Conservation (phyloP, 2,113 vertebrate species). For the Actenoides lindsayi region DNA sequence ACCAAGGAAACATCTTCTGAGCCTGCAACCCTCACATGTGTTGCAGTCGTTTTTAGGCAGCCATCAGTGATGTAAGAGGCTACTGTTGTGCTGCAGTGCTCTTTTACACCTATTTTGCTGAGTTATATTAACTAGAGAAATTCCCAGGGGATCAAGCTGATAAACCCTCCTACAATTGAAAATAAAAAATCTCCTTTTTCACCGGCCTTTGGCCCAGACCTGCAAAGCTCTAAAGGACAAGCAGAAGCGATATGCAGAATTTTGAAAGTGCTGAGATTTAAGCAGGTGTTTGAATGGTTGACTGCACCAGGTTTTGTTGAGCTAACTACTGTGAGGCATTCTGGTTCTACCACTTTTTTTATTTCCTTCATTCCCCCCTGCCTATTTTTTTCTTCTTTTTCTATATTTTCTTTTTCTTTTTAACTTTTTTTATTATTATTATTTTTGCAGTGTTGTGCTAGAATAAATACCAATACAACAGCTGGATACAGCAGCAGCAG, state of each 20-base stretch:
- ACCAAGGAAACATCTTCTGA: rapidly evolving
- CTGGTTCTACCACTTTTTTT: background rate
- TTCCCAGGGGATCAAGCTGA: background rate
- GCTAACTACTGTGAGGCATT: background rate
- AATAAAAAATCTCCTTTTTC: background rate
- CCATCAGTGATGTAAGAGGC: background rate
- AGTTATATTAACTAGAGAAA: background rate
- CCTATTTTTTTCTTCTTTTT: background rate
- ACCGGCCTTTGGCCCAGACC: background rate
- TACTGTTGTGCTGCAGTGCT: background rate
- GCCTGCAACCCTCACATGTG: background rate
- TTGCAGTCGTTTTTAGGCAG: background rate
- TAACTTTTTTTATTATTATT: background rate
- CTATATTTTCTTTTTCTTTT: background rate
- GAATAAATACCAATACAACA: slow-evolving; percentile 30
- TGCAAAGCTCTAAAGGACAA: background rate
- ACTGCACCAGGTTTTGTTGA: background rate
- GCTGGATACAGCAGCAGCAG: background rate
- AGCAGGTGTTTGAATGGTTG: background rate
- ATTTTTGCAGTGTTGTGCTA: background rate
- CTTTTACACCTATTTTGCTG: background rate
- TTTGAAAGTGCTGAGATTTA: background rate
- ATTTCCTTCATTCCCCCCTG: background rate
- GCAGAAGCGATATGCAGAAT: background rate
- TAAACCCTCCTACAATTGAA: background rate